These are phyloP conservation scores for Gallinago solitaria DNA, from an alignment of 2,797 vertebrate genomes.

Conservation along the genomic window DNA sequence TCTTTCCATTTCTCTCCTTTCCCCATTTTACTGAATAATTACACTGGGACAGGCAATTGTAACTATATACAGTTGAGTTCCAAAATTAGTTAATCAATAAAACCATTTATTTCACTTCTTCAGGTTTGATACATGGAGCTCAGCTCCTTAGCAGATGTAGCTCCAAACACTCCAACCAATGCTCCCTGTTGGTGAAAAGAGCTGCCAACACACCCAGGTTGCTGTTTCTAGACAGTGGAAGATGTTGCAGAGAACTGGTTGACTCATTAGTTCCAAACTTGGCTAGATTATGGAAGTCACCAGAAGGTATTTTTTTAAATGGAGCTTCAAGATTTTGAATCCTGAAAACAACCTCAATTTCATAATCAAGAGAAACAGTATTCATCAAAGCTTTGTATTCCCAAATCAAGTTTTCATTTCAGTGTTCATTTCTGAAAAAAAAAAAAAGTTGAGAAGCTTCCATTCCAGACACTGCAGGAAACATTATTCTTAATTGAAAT, in stretches of 20 bases:
- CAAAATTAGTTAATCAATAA: not conserved
- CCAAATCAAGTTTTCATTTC: not conserved
- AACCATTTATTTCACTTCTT: slow-evolving; percentile 18
- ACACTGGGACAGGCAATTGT: not conserved
- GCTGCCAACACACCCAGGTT: not conserved
- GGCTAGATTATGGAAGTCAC: not conserved
- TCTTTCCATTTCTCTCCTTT: not conserved
- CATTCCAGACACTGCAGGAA: not conserved
- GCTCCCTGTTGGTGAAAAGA: not conserved
- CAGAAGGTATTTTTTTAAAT: not conserved
- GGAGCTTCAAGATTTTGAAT: not conserved
- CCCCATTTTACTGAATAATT: not conserved
- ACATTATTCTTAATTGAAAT: not conserved
- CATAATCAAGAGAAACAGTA: not conserved
- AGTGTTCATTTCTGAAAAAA: not conserved
- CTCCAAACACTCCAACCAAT: not conserved
- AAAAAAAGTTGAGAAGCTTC: not conserved
- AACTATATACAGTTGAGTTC: not conserved
- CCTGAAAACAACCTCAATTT: not conserved
- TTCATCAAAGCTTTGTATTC: not conserved
- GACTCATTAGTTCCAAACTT: not conserved
- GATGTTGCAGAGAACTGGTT: not conserved
- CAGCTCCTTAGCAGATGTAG: not conserved
- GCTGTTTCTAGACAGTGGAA: not conserved
- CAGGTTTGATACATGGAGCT: not conserved